Percentiles rank a stretch among this genome's conserved stretches.
Conservation (phyloP, 2,888 invertebrate genomes). For the Resseliella maxima region DNA sequence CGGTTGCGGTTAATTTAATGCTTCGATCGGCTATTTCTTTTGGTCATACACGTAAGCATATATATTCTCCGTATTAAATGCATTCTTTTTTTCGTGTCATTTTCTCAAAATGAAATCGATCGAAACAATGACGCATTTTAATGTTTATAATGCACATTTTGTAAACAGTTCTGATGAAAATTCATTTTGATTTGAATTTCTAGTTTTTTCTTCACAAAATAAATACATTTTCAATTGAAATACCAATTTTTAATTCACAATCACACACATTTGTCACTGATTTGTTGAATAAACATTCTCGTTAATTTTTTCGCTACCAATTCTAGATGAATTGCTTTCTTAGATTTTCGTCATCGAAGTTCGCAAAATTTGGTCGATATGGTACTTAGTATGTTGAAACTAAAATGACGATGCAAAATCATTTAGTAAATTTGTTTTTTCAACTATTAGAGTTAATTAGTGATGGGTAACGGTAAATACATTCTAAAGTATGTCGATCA, state of each 20-base stretch:
- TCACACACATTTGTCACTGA: background rate
- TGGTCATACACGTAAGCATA: background rate
- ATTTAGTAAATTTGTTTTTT: too few relatives aligned
- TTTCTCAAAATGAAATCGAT: background rate
- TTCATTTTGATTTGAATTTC: background rate
- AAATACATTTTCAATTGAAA: constrained; percentile 3
- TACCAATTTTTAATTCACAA: background rate
- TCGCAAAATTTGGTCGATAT: too few relatives aligned
- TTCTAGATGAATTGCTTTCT: background rate
- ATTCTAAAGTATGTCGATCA: too few relatives aligned
- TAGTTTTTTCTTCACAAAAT: background rate
- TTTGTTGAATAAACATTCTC: background rate
- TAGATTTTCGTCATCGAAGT: background rate
- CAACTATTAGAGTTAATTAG: too few relatives aligned
- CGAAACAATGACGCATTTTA: background rate
- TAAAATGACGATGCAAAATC: too few relatives aligned
- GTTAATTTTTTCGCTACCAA: background rate
- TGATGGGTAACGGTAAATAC: too few relatives aligned
- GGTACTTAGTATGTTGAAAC: too few relatives aligned
- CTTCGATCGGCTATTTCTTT: background rate
- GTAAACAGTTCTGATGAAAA: background rate
- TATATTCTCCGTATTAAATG: background rate
- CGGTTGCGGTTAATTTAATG: constrained; percentile 23
- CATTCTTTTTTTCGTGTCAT: background rate
- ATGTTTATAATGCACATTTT: background rate